Evolutionary conservation across 30 jellyfish, hydroid and myxozoan genomes (phyloP).

Genomic region (Chironex yamaguchii): DNA sequence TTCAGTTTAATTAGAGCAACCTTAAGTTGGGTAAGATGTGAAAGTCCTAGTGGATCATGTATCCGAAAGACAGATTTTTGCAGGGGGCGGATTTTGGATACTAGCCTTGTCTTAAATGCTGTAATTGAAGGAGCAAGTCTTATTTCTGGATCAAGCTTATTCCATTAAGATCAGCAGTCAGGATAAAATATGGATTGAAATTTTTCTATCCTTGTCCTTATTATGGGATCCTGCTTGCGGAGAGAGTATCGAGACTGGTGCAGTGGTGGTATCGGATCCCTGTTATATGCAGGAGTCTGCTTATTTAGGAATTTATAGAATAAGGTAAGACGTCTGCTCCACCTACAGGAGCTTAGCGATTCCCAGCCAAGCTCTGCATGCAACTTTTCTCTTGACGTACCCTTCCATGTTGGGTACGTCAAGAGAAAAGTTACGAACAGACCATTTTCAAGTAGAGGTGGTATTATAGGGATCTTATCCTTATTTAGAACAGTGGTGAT

Average conservation of each 20-base stretch:
- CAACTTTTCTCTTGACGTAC: no score
- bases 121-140: constrained; percentile 36
- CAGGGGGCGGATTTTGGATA: neutral
- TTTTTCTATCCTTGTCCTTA: constrained; percentile 40
- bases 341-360: constrained; percentile 29
- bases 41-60: constrained; percentile 1
- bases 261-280: neutral
- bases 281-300: neutral
- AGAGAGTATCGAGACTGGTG: neutral
- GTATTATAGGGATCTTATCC: no score
- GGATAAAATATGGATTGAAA: constrained; percentile 30
- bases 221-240: neutral
- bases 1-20: constrained; percentile 17
- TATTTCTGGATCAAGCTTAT: constrained; percentile 27
- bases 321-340: constrained; percentile 41
- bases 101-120: constrained; percentile 10
- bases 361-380: no score
- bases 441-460: no score
- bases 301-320: neutral
- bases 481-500: no score
- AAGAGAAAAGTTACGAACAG: no score
- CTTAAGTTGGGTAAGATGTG: constrained; percentile 1
- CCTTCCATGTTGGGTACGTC: no score
- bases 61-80: neutral
- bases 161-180: constrained; percentile 19